Conservation (phyloP, 2,797 vertebrate genomes). For the Pseudochirops cupreus region DNA sequence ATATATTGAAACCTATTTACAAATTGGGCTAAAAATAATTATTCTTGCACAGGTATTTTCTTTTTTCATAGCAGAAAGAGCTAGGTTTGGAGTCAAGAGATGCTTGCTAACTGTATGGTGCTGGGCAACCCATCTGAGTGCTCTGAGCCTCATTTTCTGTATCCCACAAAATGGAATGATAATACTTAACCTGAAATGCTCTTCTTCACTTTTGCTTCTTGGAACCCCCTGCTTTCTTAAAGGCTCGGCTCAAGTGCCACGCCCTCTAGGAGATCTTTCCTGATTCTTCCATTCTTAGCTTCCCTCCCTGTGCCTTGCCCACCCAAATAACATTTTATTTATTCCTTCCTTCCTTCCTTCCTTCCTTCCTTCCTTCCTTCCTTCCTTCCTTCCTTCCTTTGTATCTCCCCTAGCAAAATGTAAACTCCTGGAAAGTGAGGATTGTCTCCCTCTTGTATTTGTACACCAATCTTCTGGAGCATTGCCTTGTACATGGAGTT, state of each 20-base stretch:
- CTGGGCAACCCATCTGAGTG: neutral
- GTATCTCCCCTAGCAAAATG: neutral
- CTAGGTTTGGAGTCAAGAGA: neutral
- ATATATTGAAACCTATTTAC: constrained; percentile 53
- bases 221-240: neutral
- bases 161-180: neutral
- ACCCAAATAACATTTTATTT: neutral
- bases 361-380: too few species aligned
- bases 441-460: neutral
- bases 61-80: neutral
- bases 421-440: neutral
- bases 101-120: neutral
- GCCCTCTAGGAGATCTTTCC: neutral
- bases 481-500: neutral
- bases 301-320: neutral
- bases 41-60: neutral
- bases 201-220: neutral
- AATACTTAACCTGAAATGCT: neutral
- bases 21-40: constrained; percentile 46
- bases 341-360: too few species aligned
- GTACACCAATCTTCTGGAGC: neutral
- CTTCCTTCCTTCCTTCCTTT: neutral
- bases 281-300: neutral
- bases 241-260: neutral
- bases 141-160: neutral